Percentiles rank a stretch among this genome's conserved stretches.
Evolutionary conservation across 2,888 invertebrate genomes (phyloP).

Genomic region (Scaptomyza caliginosa): DNA sequence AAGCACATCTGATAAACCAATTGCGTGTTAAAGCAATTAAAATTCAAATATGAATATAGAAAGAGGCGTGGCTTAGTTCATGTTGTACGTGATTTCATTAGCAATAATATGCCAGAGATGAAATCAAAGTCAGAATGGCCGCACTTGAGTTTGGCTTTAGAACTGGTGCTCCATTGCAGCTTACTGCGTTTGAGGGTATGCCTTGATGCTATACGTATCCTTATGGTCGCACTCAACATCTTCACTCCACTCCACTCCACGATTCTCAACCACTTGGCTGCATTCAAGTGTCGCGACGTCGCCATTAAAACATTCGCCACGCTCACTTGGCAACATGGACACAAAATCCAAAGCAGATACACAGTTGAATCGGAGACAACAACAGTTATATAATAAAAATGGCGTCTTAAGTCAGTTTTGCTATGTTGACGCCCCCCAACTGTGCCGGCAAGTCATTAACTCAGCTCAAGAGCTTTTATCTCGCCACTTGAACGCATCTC

Average conservation of each 20-base stretch:
- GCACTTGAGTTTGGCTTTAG: slow-evolving; percentile 15
- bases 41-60: slow-evolving; percentile 62
- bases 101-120: slow-evolving; percentile 27
- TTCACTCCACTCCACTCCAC: slow-evolving; percentile 14
- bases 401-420: slow-evolving; percentile 70
- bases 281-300: slow-evolving; percentile 77
- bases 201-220: slow-evolving; percentile 30
- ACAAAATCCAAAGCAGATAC: slow-evolving; percentile 44
- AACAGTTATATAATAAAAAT: slow-evolving; percentile 66
- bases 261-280: slow-evolving; percentile 58
- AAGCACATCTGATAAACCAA: slow-evolving; percentile 11
- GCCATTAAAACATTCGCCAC: slow-evolving; percentile 77
- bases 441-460: slow-evolving; percentile 69
- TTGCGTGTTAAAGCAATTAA: slow-evolving; percentile 56
- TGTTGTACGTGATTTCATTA: slow-evolving; percentile 71
- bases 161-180: slow-evolving; percentile 41
- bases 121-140: slow-evolving; percentile 41
- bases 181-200: slow-evolving; percentile 19
- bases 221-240: slow-evolving; percentile 52
- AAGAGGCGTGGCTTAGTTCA: slow-evolving; percentile 30
- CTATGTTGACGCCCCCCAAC: slow-evolving; percentile 58
- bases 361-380: slow-evolving; percentile 18
- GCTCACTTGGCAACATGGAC: slow-evolving; percentile 67
- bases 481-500: slow-evolving; percentile 71
- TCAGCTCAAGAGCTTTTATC: slow-evolving; percentile 77